Conservation (phyloP, 2,888 invertebrate species). For the Melieria omissa region DNA sequence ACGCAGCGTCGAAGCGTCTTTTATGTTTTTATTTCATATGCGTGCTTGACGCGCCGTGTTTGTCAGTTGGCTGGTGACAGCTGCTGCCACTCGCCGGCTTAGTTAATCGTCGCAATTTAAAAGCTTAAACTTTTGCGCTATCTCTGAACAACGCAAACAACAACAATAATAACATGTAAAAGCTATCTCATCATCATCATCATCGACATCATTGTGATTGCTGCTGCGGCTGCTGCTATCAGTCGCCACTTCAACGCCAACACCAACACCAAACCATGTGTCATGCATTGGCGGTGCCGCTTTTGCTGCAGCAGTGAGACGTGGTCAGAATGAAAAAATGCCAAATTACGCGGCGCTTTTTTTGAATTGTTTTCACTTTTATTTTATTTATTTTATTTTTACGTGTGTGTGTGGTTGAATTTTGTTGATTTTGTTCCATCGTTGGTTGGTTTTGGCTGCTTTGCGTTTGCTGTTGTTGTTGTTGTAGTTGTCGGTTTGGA, state of each 20-base stretch:
- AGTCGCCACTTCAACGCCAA: too few species aligned
- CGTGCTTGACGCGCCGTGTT: background rate
- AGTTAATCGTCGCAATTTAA: constrained; percentile 18
- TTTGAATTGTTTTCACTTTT: too few species aligned
- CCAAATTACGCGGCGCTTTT: too few species aligned
- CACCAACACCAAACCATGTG: background rate
- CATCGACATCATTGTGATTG: constrained; percentile 40
- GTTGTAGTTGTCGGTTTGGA: too few species aligned
- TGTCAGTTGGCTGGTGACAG: background rate
- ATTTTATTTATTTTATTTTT: too few species aligned
- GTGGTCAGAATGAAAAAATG: too few species aligned
- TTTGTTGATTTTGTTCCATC: too few species aligned
- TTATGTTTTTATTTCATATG: background rate
- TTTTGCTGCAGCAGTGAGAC: background rate
- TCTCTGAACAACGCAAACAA: constrained; percentile 12
- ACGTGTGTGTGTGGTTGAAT: too few species aligned
- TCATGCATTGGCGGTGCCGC: background rate
- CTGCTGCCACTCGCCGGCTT: constrained; percentile 6
- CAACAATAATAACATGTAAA: constrained; percentile 19
- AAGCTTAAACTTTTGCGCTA: constrained; percentile 23
- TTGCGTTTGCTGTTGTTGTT: too few species aligned
- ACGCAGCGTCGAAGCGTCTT: background rate
- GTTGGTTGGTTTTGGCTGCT: too few species aligned
- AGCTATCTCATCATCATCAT: constrained; percentile 38
- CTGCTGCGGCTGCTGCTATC: too few species aligned